Evolutionary conservation across 2,113 vertebrate species (phyloP), one percentile per base, ranked within the genome.

Genomic region (Oryzias woworae): DNA sequence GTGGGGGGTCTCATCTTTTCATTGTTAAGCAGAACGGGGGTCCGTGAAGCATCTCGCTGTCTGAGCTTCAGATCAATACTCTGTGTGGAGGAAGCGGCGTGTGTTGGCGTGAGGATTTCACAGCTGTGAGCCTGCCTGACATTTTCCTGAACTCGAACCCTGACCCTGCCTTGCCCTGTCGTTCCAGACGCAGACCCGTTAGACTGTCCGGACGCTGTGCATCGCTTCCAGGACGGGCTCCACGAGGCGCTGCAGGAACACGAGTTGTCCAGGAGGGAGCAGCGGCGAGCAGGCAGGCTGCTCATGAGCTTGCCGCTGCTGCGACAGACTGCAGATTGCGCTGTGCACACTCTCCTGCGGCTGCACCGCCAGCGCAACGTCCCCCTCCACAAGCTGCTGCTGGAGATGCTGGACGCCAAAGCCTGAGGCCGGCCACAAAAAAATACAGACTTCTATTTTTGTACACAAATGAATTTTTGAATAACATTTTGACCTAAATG

Each of bases 391-490:
- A 92, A 89, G 22, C 92, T 93, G 53, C 86, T 93, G 54, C 86
- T 92, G 76, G 92, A 93, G 84, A 93, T 93, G 92, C 88, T 93
- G 0, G 88, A 92, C 1, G 87, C 89, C 75, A 90, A 90, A 45
- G 71, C 82, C 20, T 91, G 78, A 86, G 14, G 6, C 20, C 36
- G 8, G 10, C 8, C 36, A 7, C 31, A 8, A 8, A 8, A 8
- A 36, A 36, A 36, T 2, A 36, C 7, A 36, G 31, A 36, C 31
- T 36, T 36, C 10, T 36, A 36, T 36, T 36, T 28, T 36, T 10
- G 2, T 36, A 36, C 31, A 10, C 2, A 8, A 36, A 28, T 0
- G 31, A 8, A 10, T 10, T 36, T 36, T 1, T 10, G 8, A 10
- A 8, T 5, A 10, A 36, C 31, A 36, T 36, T 36, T 36, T 10